Conservation (phyloP, 1,140 invertebrate species). For the Charaxes varanes region DNA sequence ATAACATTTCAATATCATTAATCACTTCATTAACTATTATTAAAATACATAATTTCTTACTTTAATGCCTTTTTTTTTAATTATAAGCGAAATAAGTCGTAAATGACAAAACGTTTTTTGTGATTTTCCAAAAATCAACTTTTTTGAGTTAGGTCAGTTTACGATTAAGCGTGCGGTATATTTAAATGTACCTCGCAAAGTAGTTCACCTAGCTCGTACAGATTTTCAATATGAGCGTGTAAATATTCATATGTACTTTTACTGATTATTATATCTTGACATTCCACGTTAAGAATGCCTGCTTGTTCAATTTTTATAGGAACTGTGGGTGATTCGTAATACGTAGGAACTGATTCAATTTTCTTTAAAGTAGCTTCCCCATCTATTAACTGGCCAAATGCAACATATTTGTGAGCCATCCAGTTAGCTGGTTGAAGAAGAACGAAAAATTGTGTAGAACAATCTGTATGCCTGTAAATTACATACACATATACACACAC, state of each 20-base stretch:
- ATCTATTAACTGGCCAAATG: constrained; percentile 81
- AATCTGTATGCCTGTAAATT: constrained; percentile 70
- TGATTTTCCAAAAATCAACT: no score
- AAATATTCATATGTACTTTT: constrained; percentile 46
- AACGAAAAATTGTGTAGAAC: constrained; percentile 87
- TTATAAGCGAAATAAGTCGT: no score
- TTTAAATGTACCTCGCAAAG: constrained; percentile 45
- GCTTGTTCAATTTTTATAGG: constrained; percentile 55
- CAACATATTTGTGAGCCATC: constrained; percentile 85
- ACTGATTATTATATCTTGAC: constrained; percentile 48
- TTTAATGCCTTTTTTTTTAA: no score
- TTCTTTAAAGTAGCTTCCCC: constrained; percentile 65
- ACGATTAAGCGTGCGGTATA: no score
- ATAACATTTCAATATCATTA: no score
- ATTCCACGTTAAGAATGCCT: constrained; percentile 51
- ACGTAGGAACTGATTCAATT: constrained; percentile 69
- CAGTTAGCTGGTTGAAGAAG: constrained; percentile 83
- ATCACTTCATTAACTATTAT: no score
- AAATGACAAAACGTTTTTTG: no score
- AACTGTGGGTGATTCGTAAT: constrained; percentile 65
- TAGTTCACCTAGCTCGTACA: constrained; percentile 32
- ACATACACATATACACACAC: no score
- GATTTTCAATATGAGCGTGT: constrained; percentile 50
- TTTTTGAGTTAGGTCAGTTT: no score
- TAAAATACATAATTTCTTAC: no score